Evolutionary conservation across 2,888 invertebrate species (phyloP), one percentile per base, ranked within the genome.

Genomic region (Julus scandinavius): DNA sequence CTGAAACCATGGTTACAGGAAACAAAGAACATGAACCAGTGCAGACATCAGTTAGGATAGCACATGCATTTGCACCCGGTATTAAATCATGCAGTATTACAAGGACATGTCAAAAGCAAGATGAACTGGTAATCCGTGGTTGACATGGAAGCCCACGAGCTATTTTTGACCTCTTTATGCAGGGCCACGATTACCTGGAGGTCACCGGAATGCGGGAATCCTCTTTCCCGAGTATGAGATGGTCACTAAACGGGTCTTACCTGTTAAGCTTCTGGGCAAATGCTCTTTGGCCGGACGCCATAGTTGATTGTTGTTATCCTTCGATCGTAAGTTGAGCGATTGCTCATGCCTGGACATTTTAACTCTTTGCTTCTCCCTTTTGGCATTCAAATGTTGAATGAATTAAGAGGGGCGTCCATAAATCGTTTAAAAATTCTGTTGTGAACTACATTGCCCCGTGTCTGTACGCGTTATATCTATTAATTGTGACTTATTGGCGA

Each of bases 261-360:
- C 95, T 95, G 89, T 94, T 95, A 90, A 95, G 92, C 92, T 95
- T 95, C 91, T 95, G 95, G 90, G 95, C 95, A 93, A 95, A 95
- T 90, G 95, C 95, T 91, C 95, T 94, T 92, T 90, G 90, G 9
- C 90, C 90, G 38, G 89, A 83, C 88, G 89, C 88, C 85, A 88
- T 89, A 86, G 20, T 50, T 86, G 49, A 86, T 54, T 86, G 86
- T 86, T 80, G 80, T 80, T 80, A 80, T 80, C 80, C 29, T 80
- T 38, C 29, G 80, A 80, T 80, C 20, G 83, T 45, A n/a, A 11
- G 9, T n/a, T 85, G 85, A 49, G 85, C 85, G 50, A 11, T 85
- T 85, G 29, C 45, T 85, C 50, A 45, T 41, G 85, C 29, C 85
- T 85, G 85, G 85, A 49, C 29, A 38, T 38, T 80, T 45, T 38